phyloP scores from a whole-genome alignment of 2,113 vertebrate species.

The Pipa parva region DNA sequence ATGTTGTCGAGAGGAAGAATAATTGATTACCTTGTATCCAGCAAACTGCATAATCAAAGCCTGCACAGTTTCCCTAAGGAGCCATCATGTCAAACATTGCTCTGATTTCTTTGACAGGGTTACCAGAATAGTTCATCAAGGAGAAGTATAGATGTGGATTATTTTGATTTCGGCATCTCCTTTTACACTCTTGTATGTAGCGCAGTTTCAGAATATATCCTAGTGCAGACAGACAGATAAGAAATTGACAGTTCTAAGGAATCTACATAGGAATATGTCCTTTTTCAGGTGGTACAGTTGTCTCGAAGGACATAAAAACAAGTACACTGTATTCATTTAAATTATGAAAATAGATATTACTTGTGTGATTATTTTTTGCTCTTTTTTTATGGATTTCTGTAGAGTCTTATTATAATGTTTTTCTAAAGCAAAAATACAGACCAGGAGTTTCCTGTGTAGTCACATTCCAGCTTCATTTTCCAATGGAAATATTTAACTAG shows the following conservation, averaged over 20 bases:
- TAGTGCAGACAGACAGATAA: neutral
- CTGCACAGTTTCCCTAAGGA: neutral
- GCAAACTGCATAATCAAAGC: conserved; percentile 19
- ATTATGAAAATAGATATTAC: no score
- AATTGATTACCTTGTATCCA: conserved; percentile 10
- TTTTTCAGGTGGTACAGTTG: no score
- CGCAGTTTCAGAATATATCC: neutral
- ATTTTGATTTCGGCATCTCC: neutral
- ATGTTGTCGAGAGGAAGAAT: conserved; percentile 7
- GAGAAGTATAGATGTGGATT: neutral
- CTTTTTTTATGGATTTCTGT: no score
- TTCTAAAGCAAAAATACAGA: no score
- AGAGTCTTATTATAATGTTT: no score
- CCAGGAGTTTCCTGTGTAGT: no score
- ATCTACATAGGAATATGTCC: no score
- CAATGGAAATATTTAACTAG: no score
- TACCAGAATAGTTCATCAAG: conserved; percentile 22
- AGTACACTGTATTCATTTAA: no score
- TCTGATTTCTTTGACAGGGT: conserved; percentile 18
- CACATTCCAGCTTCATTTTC: no score
- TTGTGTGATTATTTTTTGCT: no score
- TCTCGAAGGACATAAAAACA: no score
- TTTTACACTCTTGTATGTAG: neutral
- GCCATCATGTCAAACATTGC: conserved; percentile 12
- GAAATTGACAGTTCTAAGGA: neutral